Conservation (phyloP, 2,113 vertebrate genomes). For the Notarius quadriscutis region DNA sequence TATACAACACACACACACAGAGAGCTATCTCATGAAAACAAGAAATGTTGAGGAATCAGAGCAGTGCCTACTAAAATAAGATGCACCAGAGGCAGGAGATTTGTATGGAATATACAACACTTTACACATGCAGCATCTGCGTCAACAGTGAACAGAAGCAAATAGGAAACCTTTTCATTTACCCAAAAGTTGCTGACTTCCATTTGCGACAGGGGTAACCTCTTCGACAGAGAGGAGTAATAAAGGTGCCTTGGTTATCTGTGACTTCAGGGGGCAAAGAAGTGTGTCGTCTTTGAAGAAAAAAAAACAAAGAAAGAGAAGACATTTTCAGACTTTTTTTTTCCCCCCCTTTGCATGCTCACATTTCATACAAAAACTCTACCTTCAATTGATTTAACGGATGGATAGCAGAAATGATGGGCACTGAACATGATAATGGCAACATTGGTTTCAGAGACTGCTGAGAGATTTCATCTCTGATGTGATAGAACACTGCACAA, state of each 20-base stretch:
- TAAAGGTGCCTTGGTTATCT: constrained; percentile 66
- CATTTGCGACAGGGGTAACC: constrained; percentile 75
- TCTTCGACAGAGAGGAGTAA: constrained; percentile 67
- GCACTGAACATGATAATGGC: constrained; percentile 23
- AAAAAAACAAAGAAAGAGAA: constrained; percentile 41
- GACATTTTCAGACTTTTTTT: constrained; percentile 45
- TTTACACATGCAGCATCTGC: constrained; percentile 34
- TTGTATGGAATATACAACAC: constrained; percentile 4
- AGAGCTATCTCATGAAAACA: not conserved
- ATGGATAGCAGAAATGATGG: constrained; percentile 7
- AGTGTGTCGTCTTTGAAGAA: constrained; percentile 66
- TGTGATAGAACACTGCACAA: constrained; percentile 25
- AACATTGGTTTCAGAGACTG: not conserved
- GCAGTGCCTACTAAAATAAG: not conserved
- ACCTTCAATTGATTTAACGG: constrained; percentile 1
- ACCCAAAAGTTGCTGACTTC: constrained; percentile 77
- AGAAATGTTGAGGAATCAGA: not conserved
- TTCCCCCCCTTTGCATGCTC: constrained; percentile 11
- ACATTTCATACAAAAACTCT: constrained; percentile 19
- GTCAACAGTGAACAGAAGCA: constrained; percentile 7
- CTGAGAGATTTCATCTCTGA: constrained; percentile 14
- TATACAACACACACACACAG: not conserved
- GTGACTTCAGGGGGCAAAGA: constrained; percentile 70
- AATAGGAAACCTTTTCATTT: constrained; percentile 61
- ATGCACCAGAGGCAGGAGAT: not conserved